Evolutionary conservation across 2,888 invertebrate species (phyloP).

Genomic region (Drosophila vallismaia): DNA sequence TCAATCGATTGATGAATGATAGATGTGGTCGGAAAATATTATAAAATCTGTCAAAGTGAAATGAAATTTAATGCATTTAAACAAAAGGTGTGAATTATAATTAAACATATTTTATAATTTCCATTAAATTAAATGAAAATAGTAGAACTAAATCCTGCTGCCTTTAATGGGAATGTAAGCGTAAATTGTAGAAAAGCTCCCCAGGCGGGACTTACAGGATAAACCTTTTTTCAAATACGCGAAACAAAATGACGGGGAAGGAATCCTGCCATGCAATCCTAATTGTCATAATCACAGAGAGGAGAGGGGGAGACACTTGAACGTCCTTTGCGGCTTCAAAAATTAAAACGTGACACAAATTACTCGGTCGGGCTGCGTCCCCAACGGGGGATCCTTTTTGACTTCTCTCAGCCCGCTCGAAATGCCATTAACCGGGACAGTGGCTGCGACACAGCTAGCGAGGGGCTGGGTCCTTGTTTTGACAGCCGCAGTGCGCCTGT

Average conservation of each 20-base stretch:
- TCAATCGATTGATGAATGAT: constrained; percentile 20
- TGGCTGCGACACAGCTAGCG: constrained; percentile 8
- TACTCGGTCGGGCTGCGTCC: constrained; percentile 49
- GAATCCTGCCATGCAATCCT: constrained; percentile 53
- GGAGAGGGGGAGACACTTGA: constrained; percentile 34
- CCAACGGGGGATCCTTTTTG: constrained; percentile 33
- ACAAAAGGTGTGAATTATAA: neutral
- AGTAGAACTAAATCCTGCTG: constrained; percentile 10
- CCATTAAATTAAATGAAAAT: neutral
- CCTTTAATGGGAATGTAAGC: constrained; percentile 9
- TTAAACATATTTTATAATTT: neutral
- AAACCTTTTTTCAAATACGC: constrained; percentile 40
- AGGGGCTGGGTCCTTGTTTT: constrained; percentile 19
- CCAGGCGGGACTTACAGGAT: constrained; percentile 26
- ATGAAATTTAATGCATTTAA: neutral
- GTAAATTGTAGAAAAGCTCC: constrained; percentile 30
- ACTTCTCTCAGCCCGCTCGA: constrained; percentile 23
- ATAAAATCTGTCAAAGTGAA: neutral
- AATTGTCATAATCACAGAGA: constrained; percentile 69
- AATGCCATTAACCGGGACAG: constrained; percentile 62
- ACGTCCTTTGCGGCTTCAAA: constrained; percentile 67
- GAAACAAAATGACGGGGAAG: constrained; percentile 45
- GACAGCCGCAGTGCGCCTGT: constrained; percentile 67
- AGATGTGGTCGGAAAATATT: constrained; percentile 1
- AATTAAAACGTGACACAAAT: constrained; percentile 76